Evolutionary conservation across 2,888 invertebrate species (phyloP), one percentile per base, ranked within the genome.

Genomic region (Synergus itoensis): DNA sequence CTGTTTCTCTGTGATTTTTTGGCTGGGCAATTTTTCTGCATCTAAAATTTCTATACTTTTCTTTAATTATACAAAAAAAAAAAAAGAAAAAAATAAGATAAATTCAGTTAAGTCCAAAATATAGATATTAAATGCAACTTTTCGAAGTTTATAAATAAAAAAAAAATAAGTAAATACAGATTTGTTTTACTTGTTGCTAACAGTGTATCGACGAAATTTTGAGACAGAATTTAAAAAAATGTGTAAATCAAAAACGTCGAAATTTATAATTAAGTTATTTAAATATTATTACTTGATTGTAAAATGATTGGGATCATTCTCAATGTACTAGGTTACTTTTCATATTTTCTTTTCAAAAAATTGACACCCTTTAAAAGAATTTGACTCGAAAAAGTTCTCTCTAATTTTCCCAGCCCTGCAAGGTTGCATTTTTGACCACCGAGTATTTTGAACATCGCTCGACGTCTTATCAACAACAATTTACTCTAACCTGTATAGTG

Each of bases 111-210:
- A 12, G 9, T 7, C 9, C 36, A 14, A 53, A 64, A 67, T 63
- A 48, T 76, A 28, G 78, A 78, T 75, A 40, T 21, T 43, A 76
- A 76, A 12, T 65, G n/a, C 69, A 77, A 77, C 62, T 64, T 62
- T 75, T 48, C 21, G 41, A 73, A 62, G 12, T 4, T 62, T 7
- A 36, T 36, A 36, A 0, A 21, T 77, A 21, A 65, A 57, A 65
- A 65, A 57, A 65, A 69, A 80, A 79, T 75, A 36, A 69, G 14
- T 73, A 60, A n/a, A 18, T 21, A 60, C 3, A 21, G 18, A 21
- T 12, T 11, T 21, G 18, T 12, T 21, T 60, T 1, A 21, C 12
- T 28, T 28, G 4, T 62, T 21, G 7, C 7, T 5, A 28, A 4
- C 21, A 62, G 62, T 21, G 14, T 62, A 28, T 28, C 28, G 14